phyloP scores from a whole-genome alignment of 2,113 vertebrate genomes.

The Suncus etruscus region DNA sequence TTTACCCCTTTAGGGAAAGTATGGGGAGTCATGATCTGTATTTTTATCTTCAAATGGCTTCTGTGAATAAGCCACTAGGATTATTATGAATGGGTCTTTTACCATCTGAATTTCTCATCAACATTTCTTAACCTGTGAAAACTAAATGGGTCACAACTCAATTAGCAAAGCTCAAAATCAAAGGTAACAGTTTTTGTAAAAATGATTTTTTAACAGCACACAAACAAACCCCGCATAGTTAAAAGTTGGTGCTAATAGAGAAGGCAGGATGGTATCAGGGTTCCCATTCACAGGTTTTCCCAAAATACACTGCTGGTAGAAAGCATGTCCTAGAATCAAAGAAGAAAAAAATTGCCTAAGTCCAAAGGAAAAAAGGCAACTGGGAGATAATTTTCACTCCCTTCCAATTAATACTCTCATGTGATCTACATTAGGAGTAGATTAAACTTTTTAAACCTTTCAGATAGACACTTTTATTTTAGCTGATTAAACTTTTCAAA shows the following conservation, averaged over 20 bases:
- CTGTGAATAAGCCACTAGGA: background rate
- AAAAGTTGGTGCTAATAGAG: background rate
- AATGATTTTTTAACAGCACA: background rate
- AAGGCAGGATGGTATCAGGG: background rate
- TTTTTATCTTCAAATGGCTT: constrained; percentile 56
- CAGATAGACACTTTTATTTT: background rate
- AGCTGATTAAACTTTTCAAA: constrained; percentile 4
- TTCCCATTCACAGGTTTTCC: background rate
- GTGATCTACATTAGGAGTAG: no score
- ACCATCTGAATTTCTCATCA: constrained; percentile 13
- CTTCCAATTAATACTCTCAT: no score
- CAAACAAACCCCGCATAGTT: background rate
- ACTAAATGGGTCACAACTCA: constrained; percentile 5
- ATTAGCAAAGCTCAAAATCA: constrained; percentile 40
- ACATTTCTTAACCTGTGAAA: constrained; percentile 42
- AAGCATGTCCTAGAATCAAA: constrained; percentile 34
- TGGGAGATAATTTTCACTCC: constrained; percentile 1
- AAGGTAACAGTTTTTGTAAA: background rate
- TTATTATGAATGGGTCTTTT: constrained; percentile 35
- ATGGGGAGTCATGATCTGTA: constrained; percentile 10
- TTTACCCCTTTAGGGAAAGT: constrained; percentile 54
- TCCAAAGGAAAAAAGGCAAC: background rate
- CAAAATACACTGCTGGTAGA: background rate
- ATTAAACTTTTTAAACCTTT: background rate
- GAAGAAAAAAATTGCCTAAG: constrained; percentile 7